phyloP scores from a whole-genome alignment of 2,113 vertebrate genomes.

The Seriola rivoliana region DNA sequence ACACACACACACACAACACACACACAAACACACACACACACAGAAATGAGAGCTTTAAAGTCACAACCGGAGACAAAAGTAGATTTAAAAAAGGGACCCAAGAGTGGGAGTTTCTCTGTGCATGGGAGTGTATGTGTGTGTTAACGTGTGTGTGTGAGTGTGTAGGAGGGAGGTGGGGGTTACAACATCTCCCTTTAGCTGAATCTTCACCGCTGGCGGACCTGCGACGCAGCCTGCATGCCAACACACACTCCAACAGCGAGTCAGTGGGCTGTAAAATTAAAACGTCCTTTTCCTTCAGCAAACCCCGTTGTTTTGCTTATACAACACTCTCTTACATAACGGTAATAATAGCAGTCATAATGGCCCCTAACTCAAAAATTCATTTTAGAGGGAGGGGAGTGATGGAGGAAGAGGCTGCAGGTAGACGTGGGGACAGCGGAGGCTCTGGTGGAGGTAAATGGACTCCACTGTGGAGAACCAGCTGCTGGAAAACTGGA shows the following conservation, averaged over 20 bases:
- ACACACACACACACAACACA: not conserved
- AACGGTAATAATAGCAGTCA: slow-evolving; percentile 76
- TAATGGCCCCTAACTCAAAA: slow-evolving; percentile 73
- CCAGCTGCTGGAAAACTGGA: slow-evolving; percentile 52
- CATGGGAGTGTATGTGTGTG: not conserved
- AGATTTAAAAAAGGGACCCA: slow-evolving; percentile 26
- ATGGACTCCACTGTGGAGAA: slow-evolving; percentile 60
- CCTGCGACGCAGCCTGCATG: slow-evolving; percentile 56
- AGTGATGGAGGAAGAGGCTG: slow-evolving; percentile 42
- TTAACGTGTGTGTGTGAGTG: not conserved
- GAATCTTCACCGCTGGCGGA: slow-evolving; percentile 56
- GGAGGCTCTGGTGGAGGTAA: slow-evolving; percentile 59
- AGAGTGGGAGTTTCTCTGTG: not conserved
- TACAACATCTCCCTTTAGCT: slow-evolving; percentile 51
- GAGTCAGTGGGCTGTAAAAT: slow-evolving; percentile 86
- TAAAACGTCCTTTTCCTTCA: slow-evolving; percentile 79
- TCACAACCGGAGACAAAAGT: slow-evolving; percentile 29
- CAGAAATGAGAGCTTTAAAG: slow-evolving; percentile 26
- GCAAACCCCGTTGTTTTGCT: slow-evolving; percentile 77
- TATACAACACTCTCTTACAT: slow-evolving; percentile 72
- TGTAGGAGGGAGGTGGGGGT: not conserved
- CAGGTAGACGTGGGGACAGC: slow-evolving; percentile 36
- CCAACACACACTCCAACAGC: slow-evolving; percentile 69
- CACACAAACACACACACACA: slow-evolving; percentile 37
- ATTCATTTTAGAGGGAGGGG: slow-evolving; percentile 59